phyloP scores from a whole-genome alignment of 2,113 vertebrate species.

The Saccopteryx bilineata region DNA sequence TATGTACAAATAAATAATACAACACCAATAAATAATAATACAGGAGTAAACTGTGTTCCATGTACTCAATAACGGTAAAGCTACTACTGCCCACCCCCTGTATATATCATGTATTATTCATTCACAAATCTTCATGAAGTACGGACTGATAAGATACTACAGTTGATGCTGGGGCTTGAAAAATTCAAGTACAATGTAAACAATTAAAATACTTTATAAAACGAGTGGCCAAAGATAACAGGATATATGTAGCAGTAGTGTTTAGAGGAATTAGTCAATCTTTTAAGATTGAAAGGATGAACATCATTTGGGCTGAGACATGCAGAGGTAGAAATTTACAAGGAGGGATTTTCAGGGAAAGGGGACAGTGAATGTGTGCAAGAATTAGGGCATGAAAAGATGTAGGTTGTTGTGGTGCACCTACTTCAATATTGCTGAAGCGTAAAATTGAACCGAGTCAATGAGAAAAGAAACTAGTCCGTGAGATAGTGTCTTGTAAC shows the following conservation, averaged over 20 bases:
- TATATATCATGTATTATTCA: background rate
- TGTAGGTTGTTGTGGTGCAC: background rate
- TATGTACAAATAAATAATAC: background rate
- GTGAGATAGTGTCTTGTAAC: background rate
- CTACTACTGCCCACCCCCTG: background rate
- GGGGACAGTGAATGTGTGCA: background rate
- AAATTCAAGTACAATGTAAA: background rate
- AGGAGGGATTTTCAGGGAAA: background rate
- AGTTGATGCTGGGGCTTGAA: background rate
- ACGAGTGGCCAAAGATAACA: background rate
- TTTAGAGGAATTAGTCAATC: background rate
- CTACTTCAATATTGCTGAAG: background rate
- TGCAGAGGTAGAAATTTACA: background rate
- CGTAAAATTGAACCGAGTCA: background rate
- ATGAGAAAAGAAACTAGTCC: background rate
- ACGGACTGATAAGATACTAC: background rate
- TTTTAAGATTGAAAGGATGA: constrained; percentile 18
- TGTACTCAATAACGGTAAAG: background rate
- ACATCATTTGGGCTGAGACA: background rate
- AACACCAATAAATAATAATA: background rate
- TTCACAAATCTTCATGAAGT: background rate
- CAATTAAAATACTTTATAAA: background rate
- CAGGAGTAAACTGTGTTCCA: background rate
- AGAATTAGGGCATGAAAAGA: background rate
- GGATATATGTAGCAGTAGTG: background rate